phyloP scores from a whole-genome alignment of 2,888 invertebrate genomes.

The Nemoura dubitans region DNA sequence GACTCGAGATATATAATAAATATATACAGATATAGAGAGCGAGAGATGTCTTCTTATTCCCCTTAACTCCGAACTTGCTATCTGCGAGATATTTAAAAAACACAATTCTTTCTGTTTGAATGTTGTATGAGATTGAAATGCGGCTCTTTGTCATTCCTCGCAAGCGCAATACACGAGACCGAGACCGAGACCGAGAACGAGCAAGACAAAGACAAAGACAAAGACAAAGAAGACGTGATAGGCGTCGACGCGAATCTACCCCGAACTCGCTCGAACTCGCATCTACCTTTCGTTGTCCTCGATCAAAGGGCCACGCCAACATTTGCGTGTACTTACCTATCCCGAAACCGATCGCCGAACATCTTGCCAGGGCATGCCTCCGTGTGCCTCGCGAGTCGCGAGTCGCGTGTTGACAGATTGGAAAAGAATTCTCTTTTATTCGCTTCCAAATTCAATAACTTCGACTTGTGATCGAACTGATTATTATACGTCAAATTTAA shows the following conservation, averaged over 20 bases:
- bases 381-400: too few relatives aligned
- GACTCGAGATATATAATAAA: not conserved
- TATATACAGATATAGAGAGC: too few relatives aligned
- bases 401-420: not conserved
- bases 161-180: too few relatives aligned
- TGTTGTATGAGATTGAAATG: not conserved
- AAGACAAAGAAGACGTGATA: not conserved
- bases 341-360: not conserved
- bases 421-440: not conserved
- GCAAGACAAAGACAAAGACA: not conserved
- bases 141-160: not conserved
- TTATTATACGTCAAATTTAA: not conserved
- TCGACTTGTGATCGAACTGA: not conserved
- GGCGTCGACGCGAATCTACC: not conserved
- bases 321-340: not conserved
- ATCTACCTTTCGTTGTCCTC: not conserved
- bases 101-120: not conserved
- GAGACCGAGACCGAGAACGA: too few relatives aligned
- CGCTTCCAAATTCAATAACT: not conserved
- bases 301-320: not conserved
- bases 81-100: not conserved
- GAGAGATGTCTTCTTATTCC: not conserved
- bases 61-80: not conserved
- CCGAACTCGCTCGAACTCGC: not conserved
- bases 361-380: not conserved